A percentile compares a stretch with the other conserved stretches of the same genome.
Evolutionary conservation across 2,797 vertebrate genomes (phyloP).

Genomic region (Pelobates cultripes): DNA sequence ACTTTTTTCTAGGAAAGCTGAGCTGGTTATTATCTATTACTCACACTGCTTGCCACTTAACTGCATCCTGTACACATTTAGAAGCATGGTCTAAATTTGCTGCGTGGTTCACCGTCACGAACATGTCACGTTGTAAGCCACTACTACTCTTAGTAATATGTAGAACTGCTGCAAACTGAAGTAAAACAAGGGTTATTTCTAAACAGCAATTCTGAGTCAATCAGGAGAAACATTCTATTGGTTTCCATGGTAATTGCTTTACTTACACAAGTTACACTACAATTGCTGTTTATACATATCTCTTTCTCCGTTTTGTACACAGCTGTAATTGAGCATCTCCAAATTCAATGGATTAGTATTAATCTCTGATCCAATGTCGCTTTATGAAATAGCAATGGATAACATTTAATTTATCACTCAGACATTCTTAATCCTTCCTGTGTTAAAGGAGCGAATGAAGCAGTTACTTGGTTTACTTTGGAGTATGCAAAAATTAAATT

Average conservation of each 20-base stretch:
- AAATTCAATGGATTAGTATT: slow-evolving; percentile 15
- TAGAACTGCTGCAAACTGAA: background rate
- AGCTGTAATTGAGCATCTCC: background rate
- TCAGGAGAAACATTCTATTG: too few species aligned
- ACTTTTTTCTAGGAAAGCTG: slow-evolving; percentile 25
- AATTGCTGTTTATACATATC: too few species aligned
- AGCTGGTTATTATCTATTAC: background rate
- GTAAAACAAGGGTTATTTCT: too few species aligned
- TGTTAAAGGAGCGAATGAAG: background rate
- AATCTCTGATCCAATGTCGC: slow-evolving; percentile 7
- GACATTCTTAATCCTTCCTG: background rate
- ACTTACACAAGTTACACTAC: too few species aligned
- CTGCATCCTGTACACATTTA: background rate
- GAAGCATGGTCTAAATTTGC: slow-evolving; percentile 21
- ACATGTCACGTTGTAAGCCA: background rate
- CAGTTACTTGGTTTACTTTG: background rate
- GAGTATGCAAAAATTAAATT: slow-evolving; percentile 12
- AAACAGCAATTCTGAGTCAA: too few species aligned
- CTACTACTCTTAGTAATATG: background rate
- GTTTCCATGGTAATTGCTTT: background rate
- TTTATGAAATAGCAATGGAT: slow-evolving; percentile 19
- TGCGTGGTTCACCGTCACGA: background rate
- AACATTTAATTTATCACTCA: background rate
- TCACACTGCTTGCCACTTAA: background rate
- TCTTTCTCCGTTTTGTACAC: background rate